Evolutionary conservation across 2,797 vertebrate genomes (phyloP), one percentile per base, ranked within the genome.

Genomic region (Danio albolineatus): DNA sequence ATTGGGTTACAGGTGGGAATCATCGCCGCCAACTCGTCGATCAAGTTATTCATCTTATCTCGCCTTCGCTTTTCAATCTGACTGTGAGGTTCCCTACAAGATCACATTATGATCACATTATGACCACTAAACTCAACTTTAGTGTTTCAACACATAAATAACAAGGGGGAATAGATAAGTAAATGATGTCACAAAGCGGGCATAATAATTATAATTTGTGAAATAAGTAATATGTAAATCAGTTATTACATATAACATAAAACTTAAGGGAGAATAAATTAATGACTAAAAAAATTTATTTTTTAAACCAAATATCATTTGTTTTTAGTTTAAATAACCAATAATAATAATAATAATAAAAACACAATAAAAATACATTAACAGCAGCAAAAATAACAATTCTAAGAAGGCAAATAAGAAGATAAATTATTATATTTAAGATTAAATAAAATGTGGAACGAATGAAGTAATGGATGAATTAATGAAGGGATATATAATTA

Each of bases 41-140:
- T 98, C 77, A 98, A 86, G 69, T 92, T 95, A 88, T 98, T 99
- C 96, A 98, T 98, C 92, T 97, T 98, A 86, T 98, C 96, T 83
- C 97, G 92, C 85, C 97, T 93, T 73, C 95, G 90, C 88, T 99
- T 99, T 85, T 99, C 97, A 2, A 96, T 98, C 89, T 97, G 95
- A 88, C 97, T 98, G 84, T 98, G 97, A 48, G 96, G 96, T 89
- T 98, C 97, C 88, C 97, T 99, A 86, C 7, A 81, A 65, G 78
- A 19, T 21, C 1, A 61, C 12, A 53, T 17, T 36, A 13, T 6
- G 28, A 28, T 28, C 28, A 28, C 28, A 28, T 28, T 28, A 28
- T 28, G 28, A 46, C 19, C 8, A 4, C 0, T 5, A 10, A 41
- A 54, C 14, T 38, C 3, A 13, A 28, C 36, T 10, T 38, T 10